phyloP scores from a whole-genome alignment of 2,888 invertebrate species.

The Andrena trimmerana region DNA sequence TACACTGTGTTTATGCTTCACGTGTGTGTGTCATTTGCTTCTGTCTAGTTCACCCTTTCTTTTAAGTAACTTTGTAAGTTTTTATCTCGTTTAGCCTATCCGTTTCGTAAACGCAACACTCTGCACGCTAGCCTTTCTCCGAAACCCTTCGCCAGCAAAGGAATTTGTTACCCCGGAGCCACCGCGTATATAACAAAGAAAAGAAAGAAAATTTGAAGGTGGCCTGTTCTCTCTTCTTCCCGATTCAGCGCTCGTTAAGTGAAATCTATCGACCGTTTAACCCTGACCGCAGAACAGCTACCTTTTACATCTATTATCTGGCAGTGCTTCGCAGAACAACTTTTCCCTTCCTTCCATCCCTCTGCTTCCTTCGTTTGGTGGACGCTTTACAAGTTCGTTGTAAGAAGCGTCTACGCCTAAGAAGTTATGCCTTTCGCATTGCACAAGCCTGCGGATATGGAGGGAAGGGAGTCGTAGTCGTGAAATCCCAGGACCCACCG shows the following conservation, averaged over 20 bases:
- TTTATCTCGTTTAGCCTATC: background rate
- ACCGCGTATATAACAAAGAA: background rate
- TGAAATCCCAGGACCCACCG: constrained; percentile 4
- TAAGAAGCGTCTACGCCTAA: too few relatives aligned
- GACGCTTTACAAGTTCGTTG: too few relatives aligned
- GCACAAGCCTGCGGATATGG: background rate
- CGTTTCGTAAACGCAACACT: constrained; percentile 26
- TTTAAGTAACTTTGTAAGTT: constrained; percentile 58
- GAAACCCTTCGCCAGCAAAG: constrained; percentile 62
- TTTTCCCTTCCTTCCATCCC: background rate
- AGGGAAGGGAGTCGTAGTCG: constrained; percentile 13
- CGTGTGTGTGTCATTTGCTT: background rate
- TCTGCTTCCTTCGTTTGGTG: background rate
- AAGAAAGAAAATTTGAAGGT: constrained; percentile 9
- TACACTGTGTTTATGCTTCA: constrained; percentile 11
- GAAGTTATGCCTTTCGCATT: too few relatives aligned
- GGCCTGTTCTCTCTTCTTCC: constrained; percentile 2
- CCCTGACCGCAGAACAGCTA: constrained; percentile 31
- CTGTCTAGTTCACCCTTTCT: background rate
- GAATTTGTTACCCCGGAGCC: constrained; percentile 23
- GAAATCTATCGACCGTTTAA: constrained; percentile 27
- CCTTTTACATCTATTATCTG: constrained; percentile 28
- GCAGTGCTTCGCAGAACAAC: constrained; percentile 49
- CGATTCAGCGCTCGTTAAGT: constrained; percentile 41
- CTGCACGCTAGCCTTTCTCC: constrained; percentile 13